phyloP scores from a whole-genome alignment of 2,113 vertebrate genomes.

The Erythrocercus mccallii region DNA sequence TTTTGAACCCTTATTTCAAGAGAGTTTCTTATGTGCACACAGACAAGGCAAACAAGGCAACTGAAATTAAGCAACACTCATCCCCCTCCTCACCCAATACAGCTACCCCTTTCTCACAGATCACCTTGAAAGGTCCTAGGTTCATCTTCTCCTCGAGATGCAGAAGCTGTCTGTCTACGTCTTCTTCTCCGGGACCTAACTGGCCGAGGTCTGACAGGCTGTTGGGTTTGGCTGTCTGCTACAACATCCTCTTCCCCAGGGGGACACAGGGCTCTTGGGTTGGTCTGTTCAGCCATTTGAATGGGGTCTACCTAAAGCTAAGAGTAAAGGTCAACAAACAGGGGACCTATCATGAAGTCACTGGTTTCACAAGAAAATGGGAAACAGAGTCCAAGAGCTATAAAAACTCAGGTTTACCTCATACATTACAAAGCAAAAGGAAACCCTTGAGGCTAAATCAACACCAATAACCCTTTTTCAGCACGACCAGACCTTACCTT shows the following conservation, averaged over 20 bases:
- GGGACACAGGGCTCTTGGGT: accelerated
- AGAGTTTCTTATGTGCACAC: accelerated
- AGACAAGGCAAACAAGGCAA: neutral
- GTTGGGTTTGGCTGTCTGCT: neutral
- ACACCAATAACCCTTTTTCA: neutral
- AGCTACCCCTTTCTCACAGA: neutral
- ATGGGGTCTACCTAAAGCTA: neutral
- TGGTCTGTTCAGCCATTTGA: neutral
- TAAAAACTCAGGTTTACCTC: neutral
- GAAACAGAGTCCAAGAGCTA: neutral
- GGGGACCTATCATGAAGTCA: neutral
- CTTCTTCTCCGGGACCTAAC: neutral
- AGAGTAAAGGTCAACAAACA: neutral
- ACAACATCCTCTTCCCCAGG: neutral
- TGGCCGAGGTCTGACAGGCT: accelerated
- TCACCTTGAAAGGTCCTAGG: neutral
- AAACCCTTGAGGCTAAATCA: accelerated
- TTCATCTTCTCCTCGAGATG: neutral
- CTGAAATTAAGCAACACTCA: neutral
- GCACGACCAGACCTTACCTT: neutral
- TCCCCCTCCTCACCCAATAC: neutral
- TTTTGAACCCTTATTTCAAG: neutral
- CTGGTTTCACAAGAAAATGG: accelerated
- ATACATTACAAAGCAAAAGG: neutral
- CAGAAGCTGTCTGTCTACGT: neutral